Conservation (phyloP, 2,113 vertebrate species). For the Nyctereutes procyonoides region DNA sequence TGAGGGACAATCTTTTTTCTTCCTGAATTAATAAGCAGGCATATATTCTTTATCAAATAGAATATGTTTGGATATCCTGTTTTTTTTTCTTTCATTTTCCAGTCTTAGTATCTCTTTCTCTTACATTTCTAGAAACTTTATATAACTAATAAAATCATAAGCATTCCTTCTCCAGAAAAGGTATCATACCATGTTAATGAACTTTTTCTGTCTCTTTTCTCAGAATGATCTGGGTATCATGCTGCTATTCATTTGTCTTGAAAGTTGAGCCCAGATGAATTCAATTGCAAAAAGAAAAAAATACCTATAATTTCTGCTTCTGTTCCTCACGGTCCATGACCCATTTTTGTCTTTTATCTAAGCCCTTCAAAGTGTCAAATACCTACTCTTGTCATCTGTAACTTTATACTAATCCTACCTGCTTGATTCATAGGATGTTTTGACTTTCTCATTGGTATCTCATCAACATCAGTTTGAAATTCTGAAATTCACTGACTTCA, state of each 20-base stretch:
- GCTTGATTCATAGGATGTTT: background rate
- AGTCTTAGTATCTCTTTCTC: background rate
- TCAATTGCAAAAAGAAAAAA: conserved; percentile 37
- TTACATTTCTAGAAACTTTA: background rate
- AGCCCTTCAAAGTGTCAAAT: background rate
- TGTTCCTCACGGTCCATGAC: background rate
- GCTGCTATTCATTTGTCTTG: conserved; percentile 29
- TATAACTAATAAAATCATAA: background rate
- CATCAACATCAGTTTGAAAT: background rate
- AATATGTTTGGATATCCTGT: background rate
- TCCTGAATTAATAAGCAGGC: conserved; percentile 34
- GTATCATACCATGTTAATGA: background rate
- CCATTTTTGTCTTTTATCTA: background rate
- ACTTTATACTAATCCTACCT: background rate
- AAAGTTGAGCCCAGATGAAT: background rate
- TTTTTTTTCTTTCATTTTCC: background rate
- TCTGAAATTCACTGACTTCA: background rate
- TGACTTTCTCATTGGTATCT: background rate
- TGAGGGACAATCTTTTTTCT: conserved; percentile 25
- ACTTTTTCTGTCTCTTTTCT: background rate
- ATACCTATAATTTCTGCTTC: background rate
- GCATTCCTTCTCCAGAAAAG: background rate
- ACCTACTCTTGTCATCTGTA: background rate
- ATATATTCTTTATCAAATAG: background rate
- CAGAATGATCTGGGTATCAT: background rate